phyloP scores from a whole-genome alignment of 2,888 invertebrate genomes.

The Drosophila meridiana region DNA sequence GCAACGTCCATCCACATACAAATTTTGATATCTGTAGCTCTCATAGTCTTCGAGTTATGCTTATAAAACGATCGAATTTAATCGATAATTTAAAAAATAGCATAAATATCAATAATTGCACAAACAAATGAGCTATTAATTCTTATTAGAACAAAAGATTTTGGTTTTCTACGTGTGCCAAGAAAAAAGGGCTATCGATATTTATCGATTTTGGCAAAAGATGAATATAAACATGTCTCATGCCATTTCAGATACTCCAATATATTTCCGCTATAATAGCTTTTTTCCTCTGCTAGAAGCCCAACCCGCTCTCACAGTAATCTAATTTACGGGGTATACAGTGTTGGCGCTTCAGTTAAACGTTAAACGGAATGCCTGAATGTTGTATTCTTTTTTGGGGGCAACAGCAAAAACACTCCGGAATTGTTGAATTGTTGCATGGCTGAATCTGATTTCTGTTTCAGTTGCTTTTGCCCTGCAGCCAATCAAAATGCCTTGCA shows the following conservation, averaged over 20 bases:
- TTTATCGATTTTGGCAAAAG: not conserved
- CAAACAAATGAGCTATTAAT: too few species aligned
- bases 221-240: too few species aligned
- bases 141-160: too few species aligned
- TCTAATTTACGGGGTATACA: not conserved
- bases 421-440: conserved; percentile 58
- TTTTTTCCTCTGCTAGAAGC: not conserved
- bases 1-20: too few species aligned
- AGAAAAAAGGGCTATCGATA: not conserved
- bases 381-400: conserved; percentile 28
- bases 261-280: too few species aligned
- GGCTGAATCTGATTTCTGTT: conserved; percentile 45
- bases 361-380: conserved; percentile 41
- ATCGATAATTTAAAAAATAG: too few species aligned
- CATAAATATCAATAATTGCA: too few species aligned
- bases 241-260: not conserved
- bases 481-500: conserved; percentile 53
- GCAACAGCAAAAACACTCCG: conserved; percentile 24
- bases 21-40: too few species aligned
- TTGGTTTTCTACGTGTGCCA: too few species aligned
- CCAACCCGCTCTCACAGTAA: not conserved
- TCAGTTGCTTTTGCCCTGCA: conserved; percentile 29
- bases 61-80: too few species aligned
- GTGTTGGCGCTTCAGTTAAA: not conserved
- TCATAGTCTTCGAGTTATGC: too few species aligned